Base-by-base conservation (phyloP, 2,888 invertebrate genomes). In the Acleris laterana region DNA sequence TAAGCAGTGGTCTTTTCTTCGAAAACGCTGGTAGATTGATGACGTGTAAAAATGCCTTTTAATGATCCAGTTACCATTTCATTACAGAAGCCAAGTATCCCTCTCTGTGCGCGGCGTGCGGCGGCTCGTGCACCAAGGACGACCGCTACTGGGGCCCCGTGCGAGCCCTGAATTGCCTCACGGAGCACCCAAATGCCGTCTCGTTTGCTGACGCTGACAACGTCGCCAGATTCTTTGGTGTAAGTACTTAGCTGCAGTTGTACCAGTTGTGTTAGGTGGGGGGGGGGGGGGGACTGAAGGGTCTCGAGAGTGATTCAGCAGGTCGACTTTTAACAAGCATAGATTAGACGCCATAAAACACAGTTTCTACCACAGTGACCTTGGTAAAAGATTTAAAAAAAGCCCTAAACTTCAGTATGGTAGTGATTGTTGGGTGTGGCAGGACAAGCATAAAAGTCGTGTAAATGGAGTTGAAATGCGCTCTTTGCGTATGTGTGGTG, bases 111-210 rank as follows among this genome's bases (percentile, higher is more conserved):
- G 93, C 94, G 3, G 93, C 96, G 4, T 98, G 98, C 78, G 93
- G 93, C 71, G 93, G 95, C 0, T 81, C 81, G 0, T 97, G 97
- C 79, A 93, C 94, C 0, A 82, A 82, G 0, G 89, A 91, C 4
- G 98, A 98, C 84, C 95, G 95, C 61, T 98, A 97, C 85, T 96
- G 97, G 94, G 98, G 98, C 2, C 94, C 96, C 69, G 93, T 95
- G 52, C 98, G 98, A 0, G 95, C 97, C 0, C 90, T 98, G 4
- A 92, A 94, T 42, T 99, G 99, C 76, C 90, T 98, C 22, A 94
- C 95, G 0, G 96, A 96, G 69, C 95, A 95, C 16, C 94, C 93
- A 0, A 98, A 98, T 0, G 97, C 98, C 80, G 94, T 98, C 32
- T 96, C 96, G 2, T 98, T 97, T 96, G 96, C 96, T 0, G 95